Evolutionary conservation across 2,113 vertebrate genomes (phyloP), one percentile per base, ranked within the genome.

Genomic region (Psittacara wagleri): DNA sequence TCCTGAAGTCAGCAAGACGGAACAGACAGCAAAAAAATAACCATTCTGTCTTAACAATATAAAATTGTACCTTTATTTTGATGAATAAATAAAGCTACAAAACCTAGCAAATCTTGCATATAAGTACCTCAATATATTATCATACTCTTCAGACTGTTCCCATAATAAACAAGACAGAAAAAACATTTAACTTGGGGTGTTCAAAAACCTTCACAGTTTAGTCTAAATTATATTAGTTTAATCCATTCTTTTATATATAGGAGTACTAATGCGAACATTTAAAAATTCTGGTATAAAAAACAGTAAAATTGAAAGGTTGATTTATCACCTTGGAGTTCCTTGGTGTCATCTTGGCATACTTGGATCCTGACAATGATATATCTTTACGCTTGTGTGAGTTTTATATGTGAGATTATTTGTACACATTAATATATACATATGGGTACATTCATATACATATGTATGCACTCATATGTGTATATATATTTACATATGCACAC

Each of bases 381-480:
- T 74, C 55, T 46, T 4, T 51, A 69, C 19, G 1, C n/a, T 17
- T 8, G 4, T 64, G 18, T 54, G 19, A n/a, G 23, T 39, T 49
- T 84, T 59, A 2, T 27, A 25, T 31, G 3, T 41, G 19, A 55
- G 29, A 51, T 11, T 46, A 7, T 8, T 5, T 35, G 10, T 49
- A 8, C 10, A 43, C 61, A 33, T 69, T 76, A 20, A 44, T 74
- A 55, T 25, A 33, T 16, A 20, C 4, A 37, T 49, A 49, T 20
- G 11, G 33, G 11, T 55, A 33, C 29, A 33, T 31, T 33, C 29
- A 20, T 55, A 55, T 20, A 33, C 31, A 31, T 29, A 66, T 33
- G 35, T 0, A 7, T 35, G 8, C 10, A 27, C 1, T 59, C 11
- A 17, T 4, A 1, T 13, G 6, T 41, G 2, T 44, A 10, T 11